Base-by-base conservation (phyloP, 2,113 vertebrate species). In the Ceyx margarethae region DNA sequence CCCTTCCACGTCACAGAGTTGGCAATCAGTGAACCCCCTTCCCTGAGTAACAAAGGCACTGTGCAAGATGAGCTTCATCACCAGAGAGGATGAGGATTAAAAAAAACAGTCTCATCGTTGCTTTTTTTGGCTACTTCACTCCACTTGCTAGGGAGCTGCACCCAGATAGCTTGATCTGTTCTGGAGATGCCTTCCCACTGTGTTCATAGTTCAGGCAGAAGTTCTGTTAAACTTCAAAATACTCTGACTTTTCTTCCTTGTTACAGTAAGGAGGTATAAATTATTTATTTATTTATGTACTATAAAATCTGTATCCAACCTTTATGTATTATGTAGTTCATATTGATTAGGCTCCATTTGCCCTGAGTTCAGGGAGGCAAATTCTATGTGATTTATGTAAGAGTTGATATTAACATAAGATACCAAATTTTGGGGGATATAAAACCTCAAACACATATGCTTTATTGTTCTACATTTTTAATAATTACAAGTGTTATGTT, bases 281-380 rank as follows among this genome's bases (percentile, higher is more conserved):
- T 97, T 94, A 97, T 96, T 97, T 97, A 97, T 97, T 97, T 96
- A 96, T 96, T 96, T 96, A 74, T 94, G 80, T 86, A 56, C 75
- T 94, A 92, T 96, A 96, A 97, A 93, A 96, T 97, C 96, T 96
- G 58, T 48, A 92, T 95, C 67, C 81, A 84, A 93, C 85, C 85
- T 95, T 96, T 96, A 94, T 97, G 58, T 96, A 96, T 97, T 97
- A 97, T 96, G 90, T 95, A 97, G 86, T 66, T 85, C 48, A 15
- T 97, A 97, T 97, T 89, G 97, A 97, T 97, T 95, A 66, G 79
- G 88, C 66, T 94, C 81, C 37, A 56, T 85, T 94, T 95, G 33
- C 51, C 66, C 79, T 94, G 53, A 91, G 91, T 89, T 94, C 85
- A 91, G 43, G 87, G 45, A 93, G 75, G 60, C 81, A 71, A 56